Evolutionary conservation across 1,140 invertebrate genomes (phyloP).

Genomic region (Chionoecetes opilio): DNA sequence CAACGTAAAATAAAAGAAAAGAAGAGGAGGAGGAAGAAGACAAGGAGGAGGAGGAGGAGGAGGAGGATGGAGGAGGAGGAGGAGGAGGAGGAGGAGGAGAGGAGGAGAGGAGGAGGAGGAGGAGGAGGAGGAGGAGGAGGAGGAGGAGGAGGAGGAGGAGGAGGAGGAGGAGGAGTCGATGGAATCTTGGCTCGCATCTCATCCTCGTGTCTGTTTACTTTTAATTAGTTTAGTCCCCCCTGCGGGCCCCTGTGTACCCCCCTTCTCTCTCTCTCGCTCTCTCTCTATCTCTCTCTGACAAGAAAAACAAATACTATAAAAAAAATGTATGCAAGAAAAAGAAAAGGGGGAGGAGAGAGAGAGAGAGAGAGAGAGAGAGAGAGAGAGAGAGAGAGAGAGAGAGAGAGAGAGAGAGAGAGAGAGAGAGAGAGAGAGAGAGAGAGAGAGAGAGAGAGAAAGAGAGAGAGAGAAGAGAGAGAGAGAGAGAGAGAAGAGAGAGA

Average conservation of each 20-base stretch:
- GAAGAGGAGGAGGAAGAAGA: too few species aligned
- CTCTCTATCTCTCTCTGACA: background rate
- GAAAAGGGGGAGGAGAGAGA: background rate
- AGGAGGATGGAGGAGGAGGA: too few species aligned
- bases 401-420: background rate
- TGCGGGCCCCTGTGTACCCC: background rate
- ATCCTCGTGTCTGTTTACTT: constrained; percentile 16
- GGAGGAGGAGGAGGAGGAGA: background rate
- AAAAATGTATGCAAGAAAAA: too few species aligned
- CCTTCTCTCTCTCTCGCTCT: background rate
- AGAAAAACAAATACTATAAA: too few species aligned
- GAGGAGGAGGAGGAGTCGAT: background rate
- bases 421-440: background rate
- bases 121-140: background rate
- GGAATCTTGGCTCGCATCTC: too few species aligned
- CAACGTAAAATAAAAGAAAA: too few species aligned
- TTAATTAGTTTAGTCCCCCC: background rate
- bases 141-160: background rate
- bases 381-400: background rate
- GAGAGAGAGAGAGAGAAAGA: background rate
- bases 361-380: background rate
- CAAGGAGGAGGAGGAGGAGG: too few species aligned
- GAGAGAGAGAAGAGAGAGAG: background rate
- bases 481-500: background rate
- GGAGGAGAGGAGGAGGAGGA: background rate